Conservation (phyloP, 1,140 invertebrate species). For the Vanessa tameamea region DNA sequence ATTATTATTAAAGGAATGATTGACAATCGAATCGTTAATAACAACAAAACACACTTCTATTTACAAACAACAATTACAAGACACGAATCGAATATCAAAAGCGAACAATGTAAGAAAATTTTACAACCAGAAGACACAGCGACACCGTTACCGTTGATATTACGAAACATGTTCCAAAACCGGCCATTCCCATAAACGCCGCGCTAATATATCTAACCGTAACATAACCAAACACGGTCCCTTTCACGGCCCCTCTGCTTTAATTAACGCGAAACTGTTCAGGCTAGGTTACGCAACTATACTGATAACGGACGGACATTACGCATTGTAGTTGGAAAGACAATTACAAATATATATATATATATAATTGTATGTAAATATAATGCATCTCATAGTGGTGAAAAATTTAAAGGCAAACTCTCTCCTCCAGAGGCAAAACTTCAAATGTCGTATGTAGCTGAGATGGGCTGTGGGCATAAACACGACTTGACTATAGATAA, state of each 20-base stretch:
- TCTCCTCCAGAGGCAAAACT: too few relatives aligned
- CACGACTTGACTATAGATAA: too few relatives aligned
- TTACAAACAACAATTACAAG: neutral
- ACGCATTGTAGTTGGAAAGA: conserved; percentile 11
- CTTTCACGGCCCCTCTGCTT: conserved; percentile 49
- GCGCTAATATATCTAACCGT: conserved; percentile 25
- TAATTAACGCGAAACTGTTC: conserved; percentile 44
- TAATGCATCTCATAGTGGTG: too few relatives aligned
- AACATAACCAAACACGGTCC: conserved; percentile 23
- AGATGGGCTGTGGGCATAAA: too few relatives aligned
- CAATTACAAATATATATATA: too few relatives aligned
- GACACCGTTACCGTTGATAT: neutral
- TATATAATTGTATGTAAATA: too few relatives aligned
- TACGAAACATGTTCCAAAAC: conserved; percentile 11
- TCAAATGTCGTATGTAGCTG: too few relatives aligned
- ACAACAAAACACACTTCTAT: too few relatives aligned
- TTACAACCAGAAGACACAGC: neutral
- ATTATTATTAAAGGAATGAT: too few relatives aligned
- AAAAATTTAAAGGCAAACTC: too few relatives aligned
- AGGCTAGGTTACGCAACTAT: conserved; percentile 26
- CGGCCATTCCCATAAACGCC: conserved; percentile 41
- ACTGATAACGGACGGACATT: conserved; percentile 23
- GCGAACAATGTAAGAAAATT: neutral
- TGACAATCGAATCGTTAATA: too few relatives aligned
- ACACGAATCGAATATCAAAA: neutral